Evolutionary conservation across 2,888 invertebrate genomes (phyloP), one percentile per base, ranked within the genome.

Genomic region (Gryllus longicercus): DNA sequence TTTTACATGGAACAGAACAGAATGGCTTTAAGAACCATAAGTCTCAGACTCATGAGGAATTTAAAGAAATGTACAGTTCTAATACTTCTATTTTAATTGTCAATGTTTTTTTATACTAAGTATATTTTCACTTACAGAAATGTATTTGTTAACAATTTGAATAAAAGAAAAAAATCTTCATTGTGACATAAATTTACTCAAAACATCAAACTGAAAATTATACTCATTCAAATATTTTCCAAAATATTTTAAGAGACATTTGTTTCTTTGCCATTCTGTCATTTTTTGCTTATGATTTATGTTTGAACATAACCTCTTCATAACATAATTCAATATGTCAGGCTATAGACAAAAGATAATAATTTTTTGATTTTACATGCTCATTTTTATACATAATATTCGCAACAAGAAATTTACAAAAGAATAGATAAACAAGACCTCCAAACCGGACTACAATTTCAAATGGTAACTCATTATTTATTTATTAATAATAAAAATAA

Each of bases 1-100:
- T n/a, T n/a, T n/a, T 63, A 63, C 63, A 63, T 63, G 63, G 63
- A 63, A 63, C 63, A 63, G 63, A 63, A 63, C 63, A 63, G 63
- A 63, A 63, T 63, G 63, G 63, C 38, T 38, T 38, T 63, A 63
- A 63, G 63, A 63, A n/a, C 11, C 16, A 16, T 63, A 63, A 8
- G 63, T 63, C 63, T 63, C 63, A 16, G 14, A 63, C 38, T 38
- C 38, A 38, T 8, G 8, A 38, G 38, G 8, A 38, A 38, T 38
- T 38, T 38, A 38, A 38, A 38, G 38, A 38, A 38, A 38, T 38
- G 8, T 38, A 38, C 25, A 25, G 0, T 38, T 5, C 38, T 38
- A 38, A 38, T 38, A 38, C 8, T 38, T 38, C 38, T 8, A 38
- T 38, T 8, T 38, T 38, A 38, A 38, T 5, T 38, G 38, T 38